phyloP scores from a whole-genome alignment of 2,888 invertebrate genomes.

The Drosophila merina region DNA sequence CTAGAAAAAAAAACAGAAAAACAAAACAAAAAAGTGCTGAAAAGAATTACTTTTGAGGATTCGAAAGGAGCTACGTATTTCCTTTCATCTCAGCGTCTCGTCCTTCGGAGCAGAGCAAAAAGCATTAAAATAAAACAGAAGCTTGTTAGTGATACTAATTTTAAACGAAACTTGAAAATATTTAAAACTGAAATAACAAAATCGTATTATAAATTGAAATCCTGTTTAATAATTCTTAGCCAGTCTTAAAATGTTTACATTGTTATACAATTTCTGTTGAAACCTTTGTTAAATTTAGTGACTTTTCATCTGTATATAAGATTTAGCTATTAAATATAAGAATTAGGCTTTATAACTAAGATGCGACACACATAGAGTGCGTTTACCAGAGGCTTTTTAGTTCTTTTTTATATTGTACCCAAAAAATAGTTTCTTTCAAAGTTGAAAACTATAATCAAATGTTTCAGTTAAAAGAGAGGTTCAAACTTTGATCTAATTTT shows the following conservation, averaged over 20 bases:
- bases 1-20: not conserved
- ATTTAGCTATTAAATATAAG: conserved; percentile 34
- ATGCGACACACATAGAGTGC: conserved; percentile 10
- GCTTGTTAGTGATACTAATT: conserved; percentile 84
- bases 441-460: not conserved
- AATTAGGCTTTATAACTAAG: not conserved
- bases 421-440: too few relatives aligned
- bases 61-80: not conserved
- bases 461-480: not conserved
- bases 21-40: not conserved
- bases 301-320: conserved; percentile 41
- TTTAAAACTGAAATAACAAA: conserved; percentile 14
- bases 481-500: not conserved
- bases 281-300: conserved; percentile 15
- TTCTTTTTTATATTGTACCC: not conserved
- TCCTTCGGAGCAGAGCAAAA: conserved; percentile 25
- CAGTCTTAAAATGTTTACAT: conserved; percentile 37
- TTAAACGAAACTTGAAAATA: conserved; percentile 60
- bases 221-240: conserved; percentile 38
- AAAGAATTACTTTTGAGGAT: not conserved
- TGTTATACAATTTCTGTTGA: conserved; percentile 33
- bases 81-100: conserved; percentile 19
- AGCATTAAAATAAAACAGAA: conserved; percentile 54
- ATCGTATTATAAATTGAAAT: conserved; percentile 9
- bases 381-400: conserved; percentile 5